These are phyloP conservation scores for Calliopum simillimum DNA, from an alignment of 2,888 invertebrate species.

Conservation along the genomic window DNA sequence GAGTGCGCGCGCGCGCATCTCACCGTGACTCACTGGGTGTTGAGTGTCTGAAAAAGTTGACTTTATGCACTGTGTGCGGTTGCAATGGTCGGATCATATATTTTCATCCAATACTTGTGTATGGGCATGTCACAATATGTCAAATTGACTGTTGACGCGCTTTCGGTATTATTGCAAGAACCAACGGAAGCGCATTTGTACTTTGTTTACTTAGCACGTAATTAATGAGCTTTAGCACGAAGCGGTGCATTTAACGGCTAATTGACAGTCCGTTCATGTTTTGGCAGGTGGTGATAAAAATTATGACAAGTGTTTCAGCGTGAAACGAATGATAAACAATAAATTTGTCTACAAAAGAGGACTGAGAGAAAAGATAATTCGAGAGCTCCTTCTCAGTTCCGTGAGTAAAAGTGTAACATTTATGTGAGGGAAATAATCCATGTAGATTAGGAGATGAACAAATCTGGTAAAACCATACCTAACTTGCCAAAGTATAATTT, in stretches of 20 bases:
- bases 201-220: conserved; percentile 18
- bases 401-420: too few relatives aligned
- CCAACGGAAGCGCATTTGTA: not conserved
- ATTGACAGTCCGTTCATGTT: conserved; percentile 16
- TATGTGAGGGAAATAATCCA: too few relatives aligned
- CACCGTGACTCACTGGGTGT: conserved; percentile 20
- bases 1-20: not conserved
- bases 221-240: not conserved
- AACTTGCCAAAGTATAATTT: too few relatives aligned
- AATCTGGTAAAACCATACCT: too few relatives aligned
- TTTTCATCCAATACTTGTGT: conserved; percentile 19
- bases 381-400: too few relatives aligned
- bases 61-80: not conserved
- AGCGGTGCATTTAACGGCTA: not conserved
- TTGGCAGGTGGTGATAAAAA: conserved; percentile 1
- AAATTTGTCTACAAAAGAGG: too few relatives aligned
- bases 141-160: conserved; percentile 19
- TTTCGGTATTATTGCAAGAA: not conserved
- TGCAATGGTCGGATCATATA: not conserved
- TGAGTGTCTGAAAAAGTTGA: not conserved
- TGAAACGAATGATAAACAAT: not conserved
- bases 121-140: conserved; percentile 29
- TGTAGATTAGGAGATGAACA: too few relatives aligned
- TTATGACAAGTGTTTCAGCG: conserved; percentile 14
- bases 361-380: too few relatives aligned